phyloP scores from a whole-genome alignment of 2,888 invertebrate genomes.

The Chalcosyrphus nemorum region DNA sequence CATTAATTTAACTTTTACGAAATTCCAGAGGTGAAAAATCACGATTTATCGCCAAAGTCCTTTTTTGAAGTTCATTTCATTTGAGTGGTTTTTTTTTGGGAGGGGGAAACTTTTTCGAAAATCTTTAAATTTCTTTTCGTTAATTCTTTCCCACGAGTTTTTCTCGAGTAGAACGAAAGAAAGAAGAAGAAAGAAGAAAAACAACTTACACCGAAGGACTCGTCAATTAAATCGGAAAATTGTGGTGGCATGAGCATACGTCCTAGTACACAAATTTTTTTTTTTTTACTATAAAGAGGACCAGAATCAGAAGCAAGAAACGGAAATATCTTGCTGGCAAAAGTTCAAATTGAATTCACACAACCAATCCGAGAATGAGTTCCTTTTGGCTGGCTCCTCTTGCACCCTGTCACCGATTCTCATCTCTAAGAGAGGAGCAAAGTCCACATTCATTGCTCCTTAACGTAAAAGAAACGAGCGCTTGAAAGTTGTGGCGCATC shows the following conservation, averaged over 20 bases:
- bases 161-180: not conserved
- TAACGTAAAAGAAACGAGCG: constrained; percentile 40
- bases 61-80: constrained; percentile 34
- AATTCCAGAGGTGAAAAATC: constrained; percentile 28
- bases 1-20: constrained; percentile 33
- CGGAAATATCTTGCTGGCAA: constrained; percentile 67
- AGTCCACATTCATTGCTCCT: constrained; percentile 45
- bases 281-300: no score
- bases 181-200: constrained; percentile 22
- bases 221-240: constrained; percentile 65
- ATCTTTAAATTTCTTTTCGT: constrained; percentile 14
- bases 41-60: constrained; percentile 41
- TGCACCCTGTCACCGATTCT: not conserved
- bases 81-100: constrained; percentile 19
- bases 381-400: constrained; percentile 27
- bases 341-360: constrained; percentile 71
- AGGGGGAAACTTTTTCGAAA: constrained; percentile 34
- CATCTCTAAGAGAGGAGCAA: constrained; percentile 21
- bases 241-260: constrained; percentile 35
- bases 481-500: constrained; percentile 61
- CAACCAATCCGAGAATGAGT: constrained; percentile 62
- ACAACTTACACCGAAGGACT: constrained; percentile 51
- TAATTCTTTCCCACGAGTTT: constrained; percentile 22
- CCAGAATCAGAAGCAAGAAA: constrained; percentile 40
- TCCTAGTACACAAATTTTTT: constrained; percentile 4